phyloP scores from a whole-genome alignment of 64 coral and sea anemone species.

The Pachyseris speciosa region DNA sequence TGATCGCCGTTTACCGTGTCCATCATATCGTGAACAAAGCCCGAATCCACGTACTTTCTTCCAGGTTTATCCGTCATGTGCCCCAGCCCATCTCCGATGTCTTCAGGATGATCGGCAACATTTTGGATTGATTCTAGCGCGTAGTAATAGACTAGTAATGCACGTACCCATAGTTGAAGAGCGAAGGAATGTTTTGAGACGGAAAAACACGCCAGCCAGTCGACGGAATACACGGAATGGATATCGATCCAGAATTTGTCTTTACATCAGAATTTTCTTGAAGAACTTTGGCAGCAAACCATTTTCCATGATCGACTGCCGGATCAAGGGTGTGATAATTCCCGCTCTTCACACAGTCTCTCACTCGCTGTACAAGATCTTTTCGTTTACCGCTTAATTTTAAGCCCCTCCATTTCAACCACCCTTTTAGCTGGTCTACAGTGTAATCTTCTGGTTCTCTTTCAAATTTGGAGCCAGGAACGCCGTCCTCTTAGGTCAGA shows the following conservation, averaged over 20 bases:
- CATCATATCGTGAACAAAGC: no score
- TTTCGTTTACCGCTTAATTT: conserved; percentile 35
- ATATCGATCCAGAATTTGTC: background rate
- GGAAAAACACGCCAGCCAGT: conserved; percentile 14
- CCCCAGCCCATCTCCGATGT: no score
- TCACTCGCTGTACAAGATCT: conserved; percentile 1
- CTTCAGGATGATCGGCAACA: no score
- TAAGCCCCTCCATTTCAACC: conserved; percentile 16
- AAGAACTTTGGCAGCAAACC: conserved; percentile 26
- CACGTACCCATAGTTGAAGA: conserved; percentile 53
- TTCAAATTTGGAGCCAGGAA: conserved; percentile 29
- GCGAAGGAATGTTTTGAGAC: conserved; percentile 32
- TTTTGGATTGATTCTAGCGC: background rate
- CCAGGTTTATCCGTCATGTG: no score
- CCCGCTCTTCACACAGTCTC: conserved; percentile 6
- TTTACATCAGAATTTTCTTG: background rate
- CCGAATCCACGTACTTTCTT: no score
- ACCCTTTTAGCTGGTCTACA: conserved; percentile 33
- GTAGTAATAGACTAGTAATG: background rate
- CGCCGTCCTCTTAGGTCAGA: conserved; percentile 41
- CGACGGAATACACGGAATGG: background rate
- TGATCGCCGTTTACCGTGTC: no score
- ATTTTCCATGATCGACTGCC: conserved; percentile 31
- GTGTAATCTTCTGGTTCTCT: conserved; percentile 29
- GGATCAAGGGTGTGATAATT: conserved; percentile 22